phyloP scores from a whole-genome alignment of 2,113 vertebrate species.

The Lepidothrix coronata region DNA sequence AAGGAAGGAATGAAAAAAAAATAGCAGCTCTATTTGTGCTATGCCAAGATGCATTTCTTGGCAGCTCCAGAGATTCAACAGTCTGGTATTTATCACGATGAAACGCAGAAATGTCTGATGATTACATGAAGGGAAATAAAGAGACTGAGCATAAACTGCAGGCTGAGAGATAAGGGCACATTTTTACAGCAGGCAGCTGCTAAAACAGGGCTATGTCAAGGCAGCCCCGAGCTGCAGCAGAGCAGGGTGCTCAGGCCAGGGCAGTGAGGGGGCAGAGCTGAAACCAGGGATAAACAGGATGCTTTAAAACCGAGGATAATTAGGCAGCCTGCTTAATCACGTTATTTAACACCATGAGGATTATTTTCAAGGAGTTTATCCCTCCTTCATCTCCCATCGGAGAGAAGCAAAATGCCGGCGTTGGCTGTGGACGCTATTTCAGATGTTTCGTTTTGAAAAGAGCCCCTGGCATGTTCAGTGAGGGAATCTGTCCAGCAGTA shows the following conservation, averaged over 20 bases:
- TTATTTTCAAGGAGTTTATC: constrained; percentile 6
- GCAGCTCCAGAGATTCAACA: constrained; percentile 58
- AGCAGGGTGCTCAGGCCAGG: not conserved
- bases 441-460: not conserved
- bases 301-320: not conserved
- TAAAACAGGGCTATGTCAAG: not conserved
- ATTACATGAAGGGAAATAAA: constrained; percentile 31
- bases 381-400: not conserved
- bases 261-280: not conserved
- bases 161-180: constrained; percentile 12
- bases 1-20: constrained; percentile 1
- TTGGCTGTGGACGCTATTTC: not conserved
- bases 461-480: not conserved
- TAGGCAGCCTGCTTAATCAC: not conserved
- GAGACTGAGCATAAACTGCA: constrained; percentile 18
- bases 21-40: constrained; percentile 56
- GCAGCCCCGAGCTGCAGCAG: not conserved
- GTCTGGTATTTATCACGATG: constrained; percentile 53
- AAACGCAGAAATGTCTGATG: constrained; percentile 33
- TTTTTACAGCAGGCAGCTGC: not conserved
- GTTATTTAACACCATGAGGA: not conserved
- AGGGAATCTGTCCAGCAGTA: not conserved
- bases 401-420: not conserved
- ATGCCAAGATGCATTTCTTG: constrained; percentile 15
- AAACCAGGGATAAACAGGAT: not conserved